phyloP scores from a whole-genome alignment of 2,888 invertebrate species.

The Halictus ligatus region DNA sequence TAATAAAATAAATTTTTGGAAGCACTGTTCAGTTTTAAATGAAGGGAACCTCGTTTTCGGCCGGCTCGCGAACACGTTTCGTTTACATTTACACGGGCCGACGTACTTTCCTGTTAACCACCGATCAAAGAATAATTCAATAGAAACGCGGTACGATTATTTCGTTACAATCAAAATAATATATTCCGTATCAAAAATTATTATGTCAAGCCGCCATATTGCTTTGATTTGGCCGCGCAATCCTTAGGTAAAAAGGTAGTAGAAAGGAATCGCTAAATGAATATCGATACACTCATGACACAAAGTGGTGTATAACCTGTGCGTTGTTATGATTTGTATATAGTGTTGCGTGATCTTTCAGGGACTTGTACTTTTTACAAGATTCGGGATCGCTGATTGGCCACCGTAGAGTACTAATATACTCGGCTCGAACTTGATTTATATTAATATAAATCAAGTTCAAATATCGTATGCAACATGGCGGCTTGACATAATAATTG shows the following conservation, averaged over 20 bases:
- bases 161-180: slow-evolving; percentile 63
- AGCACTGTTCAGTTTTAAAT: slow-evolving; percentile 32
- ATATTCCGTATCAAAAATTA: slow-evolving; percentile 63
- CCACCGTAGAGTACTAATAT: neutral
- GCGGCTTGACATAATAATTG: neutral
- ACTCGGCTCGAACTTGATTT: neutral
- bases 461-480: neutral
- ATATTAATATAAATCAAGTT: neutral
- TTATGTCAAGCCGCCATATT: slow-evolving; percentile 74
- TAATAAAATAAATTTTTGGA: slow-evolving; percentile 60
- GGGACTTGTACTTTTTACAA: slow-evolving; percentile 1
- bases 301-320: slow-evolving; percentile 10
- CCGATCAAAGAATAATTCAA: slow-evolving; percentile 27
- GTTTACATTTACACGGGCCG: neutral
- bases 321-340: neutral
- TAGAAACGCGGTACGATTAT: slow-evolving; percentile 27
- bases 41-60: slow-evolving; percentile 1
- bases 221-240: slow-evolving; percentile 72
- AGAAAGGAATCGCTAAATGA: slow-evolving; percentile 38
- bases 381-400: neutral
- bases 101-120: slow-evolving; percentile 10
- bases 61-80: neutral
- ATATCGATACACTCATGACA: slow-evolving; percentile 2
- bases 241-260: slow-evolving; percentile 40
- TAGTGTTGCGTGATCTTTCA: neutral